Base-by-base conservation (phyloP, 2,113 vertebrate genomes). In the Pontoporia blainvillei region DNA sequence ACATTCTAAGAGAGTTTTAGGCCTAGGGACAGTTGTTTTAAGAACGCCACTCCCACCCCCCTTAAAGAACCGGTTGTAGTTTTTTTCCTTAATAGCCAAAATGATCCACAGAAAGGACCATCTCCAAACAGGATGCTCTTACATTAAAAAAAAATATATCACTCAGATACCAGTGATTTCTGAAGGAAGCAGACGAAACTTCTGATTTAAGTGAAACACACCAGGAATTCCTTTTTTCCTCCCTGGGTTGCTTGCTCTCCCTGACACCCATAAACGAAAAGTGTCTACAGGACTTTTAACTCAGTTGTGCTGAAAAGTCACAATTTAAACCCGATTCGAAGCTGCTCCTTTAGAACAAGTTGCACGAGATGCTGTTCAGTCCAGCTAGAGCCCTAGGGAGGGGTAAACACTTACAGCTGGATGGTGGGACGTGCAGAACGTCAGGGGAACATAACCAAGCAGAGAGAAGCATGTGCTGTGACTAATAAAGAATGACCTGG, bases 401-500 rank as follows among this genome's bases (percentile, higher is more conserved):
- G 95, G 96, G 96, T 93, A 95, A 97, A 92, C 87, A 97, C 44
- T 76, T 97, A 96, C 97, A 34, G 52, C 91, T 95, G 97, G 81
- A 86, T 97, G 96, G 94, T 93, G 97, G 98, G 98, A 99, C 98
- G 97, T 99, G 98, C 98, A 97, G 97, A 98, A 98, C 96, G 86
- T 98, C 98, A 99, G 98, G 98, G 91, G 96, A 98, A 94, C 97
- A 97, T 27, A 95, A 96, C 95, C 91, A 97, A 97, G 93, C 96
- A 90, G 90, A 98, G 96, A 15, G 97, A 98, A 98, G 98, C 73
- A 1, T 98, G 94, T 97, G 98, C 97, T 97, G 97, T 99, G 98
- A 99, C 98, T 99, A 99, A 98, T 95, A 98, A 96, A 94, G 92
- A 97, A 96, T 97, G 93, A 98, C 98, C 98, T 97, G 97, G 98